phyloP scores from a whole-genome alignment of 2,888 invertebrate species.

The Eudemis profundana region DNA sequence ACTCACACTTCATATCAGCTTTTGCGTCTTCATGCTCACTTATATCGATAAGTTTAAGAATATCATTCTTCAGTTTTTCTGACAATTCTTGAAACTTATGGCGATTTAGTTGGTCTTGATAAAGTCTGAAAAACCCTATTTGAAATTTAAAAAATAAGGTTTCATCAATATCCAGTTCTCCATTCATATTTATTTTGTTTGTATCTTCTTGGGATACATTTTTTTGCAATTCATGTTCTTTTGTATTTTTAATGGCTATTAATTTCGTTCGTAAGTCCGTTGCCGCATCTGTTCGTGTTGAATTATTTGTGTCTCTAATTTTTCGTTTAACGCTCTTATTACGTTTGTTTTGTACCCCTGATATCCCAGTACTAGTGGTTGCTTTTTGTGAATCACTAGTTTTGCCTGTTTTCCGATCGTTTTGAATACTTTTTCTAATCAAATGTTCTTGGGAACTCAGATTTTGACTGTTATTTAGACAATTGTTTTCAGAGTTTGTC shows the following conservation, averaged over 20 bases:
- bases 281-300: no score
- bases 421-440: no score
- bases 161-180: neutral
- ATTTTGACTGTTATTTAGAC: no score
- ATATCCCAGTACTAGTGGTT: no score
- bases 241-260: neutral
- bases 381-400: no score
- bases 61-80: neutral
- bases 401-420: no score
- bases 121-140: slow-evolving; percentile 1
- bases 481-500: no score
- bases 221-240: neutral
- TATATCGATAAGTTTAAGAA: neutral
- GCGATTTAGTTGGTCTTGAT: neutral
- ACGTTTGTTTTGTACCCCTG: no score
- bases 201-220: neutral
- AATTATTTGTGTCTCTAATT: no score
- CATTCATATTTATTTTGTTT: neutral
- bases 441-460: no score
- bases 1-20: slow-evolving; percentile 8
- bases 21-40: neutral
- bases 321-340: no score
- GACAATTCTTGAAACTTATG: neutral
- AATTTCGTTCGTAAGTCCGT: neutral
- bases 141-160: slow-evolving; percentile 16